Evolutionary conservation across 1,140 invertebrate genomes (phyloP), one percentile per base, ranked within the genome.

Genomic region (Heterodera carotae): DNA sequence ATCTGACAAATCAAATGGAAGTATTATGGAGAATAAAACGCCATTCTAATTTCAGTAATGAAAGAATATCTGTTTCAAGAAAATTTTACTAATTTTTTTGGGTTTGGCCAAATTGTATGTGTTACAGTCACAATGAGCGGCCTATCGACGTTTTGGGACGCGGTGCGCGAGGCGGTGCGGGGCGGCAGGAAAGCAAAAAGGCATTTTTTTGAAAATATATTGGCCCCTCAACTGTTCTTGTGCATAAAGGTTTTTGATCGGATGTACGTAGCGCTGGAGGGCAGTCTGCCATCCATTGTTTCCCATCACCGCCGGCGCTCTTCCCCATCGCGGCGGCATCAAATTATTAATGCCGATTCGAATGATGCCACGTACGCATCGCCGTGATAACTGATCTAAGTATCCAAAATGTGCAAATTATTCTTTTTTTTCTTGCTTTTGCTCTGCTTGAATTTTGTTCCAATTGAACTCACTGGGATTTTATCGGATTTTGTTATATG

Each of bases 141-240:
- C 71, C 71, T 27, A 34, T 74, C 36, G 71, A 74, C 59, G 59
- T 74, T 10, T 33, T 74, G 27, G 71, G 71, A 22, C 36, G 56
- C 8, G 56, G 56, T 0, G 53, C 48, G 15, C 43, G 64, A 62
- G 53, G 71, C 43, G 59, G 71, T 36, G 18, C 48, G 18, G 48
- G 48, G 12, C 43, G 64, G 62, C 71, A 60, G 12, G 56, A 73
- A 22, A 73, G 22, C 62, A 33, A 56, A 39, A 64, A 74, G 48
- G 48, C 22, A 18, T 3, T 5, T 18, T 53, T 53, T 22, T 53
- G 12, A n/a, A n/a, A n/a, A n/a, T n/a, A n/a, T n/a, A n/a, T n/a
- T n/a, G n/a, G n/a, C n/a, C n/a, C n/a, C n/a, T n/a, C n/a, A n/a
- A 53, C 18, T 53, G 48, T 53, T 56, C 2, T 43, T n/a, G 12